Conservation (phyloP, 2,888 invertebrate genomes). For the Drosophila meridionalis region DNA sequence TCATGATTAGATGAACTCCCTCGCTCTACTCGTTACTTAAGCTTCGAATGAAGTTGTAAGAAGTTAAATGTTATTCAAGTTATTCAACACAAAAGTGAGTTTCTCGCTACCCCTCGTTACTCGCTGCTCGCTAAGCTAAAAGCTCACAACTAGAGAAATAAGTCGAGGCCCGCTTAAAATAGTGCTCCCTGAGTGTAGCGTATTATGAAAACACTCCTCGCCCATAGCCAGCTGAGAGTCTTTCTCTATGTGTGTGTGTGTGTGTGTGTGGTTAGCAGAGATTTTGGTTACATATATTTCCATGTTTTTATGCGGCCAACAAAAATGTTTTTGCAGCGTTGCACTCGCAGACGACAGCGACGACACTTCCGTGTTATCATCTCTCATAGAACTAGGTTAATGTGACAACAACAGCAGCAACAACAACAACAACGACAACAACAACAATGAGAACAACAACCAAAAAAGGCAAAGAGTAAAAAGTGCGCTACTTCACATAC, state of each 20-base stretch:
- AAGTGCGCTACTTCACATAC: conserved; percentile 20
- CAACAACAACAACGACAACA: conserved; percentile 9
- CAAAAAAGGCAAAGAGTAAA: conserved; percentile 17
- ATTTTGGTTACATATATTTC: conserved; percentile 54
- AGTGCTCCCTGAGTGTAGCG: conserved; percentile 19
- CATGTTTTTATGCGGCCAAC: conserved; percentile 66
- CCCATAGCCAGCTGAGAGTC: conserved; percentile 16
- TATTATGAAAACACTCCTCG: conserved; percentile 38
- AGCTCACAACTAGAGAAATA: not conserved
- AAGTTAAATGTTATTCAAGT: not conserved
- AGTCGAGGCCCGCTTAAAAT: conserved; percentile 9
- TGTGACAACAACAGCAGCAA: conserved; percentile 57
- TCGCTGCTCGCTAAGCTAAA: not conserved
- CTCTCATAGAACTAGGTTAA: conserved; percentile 67
- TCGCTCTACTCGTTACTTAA: no score
- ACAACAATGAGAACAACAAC: conserved; percentile 27
- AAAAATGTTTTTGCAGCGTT: conserved; percentile 60
- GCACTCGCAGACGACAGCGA: conserved; percentile 47
- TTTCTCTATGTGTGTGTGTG: conserved; percentile 21
- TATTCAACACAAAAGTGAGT: not conserved
- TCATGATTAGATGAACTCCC: no score
- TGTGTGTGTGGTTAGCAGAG: conserved; percentile 35
- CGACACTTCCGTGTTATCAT: conserved; percentile 74
- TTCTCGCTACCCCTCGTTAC: not conserved
- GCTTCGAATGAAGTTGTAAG: no score